Base-by-base conservation (phyloP, 2,888 invertebrate genomes). In the Nymphalis urticae region DNA sequence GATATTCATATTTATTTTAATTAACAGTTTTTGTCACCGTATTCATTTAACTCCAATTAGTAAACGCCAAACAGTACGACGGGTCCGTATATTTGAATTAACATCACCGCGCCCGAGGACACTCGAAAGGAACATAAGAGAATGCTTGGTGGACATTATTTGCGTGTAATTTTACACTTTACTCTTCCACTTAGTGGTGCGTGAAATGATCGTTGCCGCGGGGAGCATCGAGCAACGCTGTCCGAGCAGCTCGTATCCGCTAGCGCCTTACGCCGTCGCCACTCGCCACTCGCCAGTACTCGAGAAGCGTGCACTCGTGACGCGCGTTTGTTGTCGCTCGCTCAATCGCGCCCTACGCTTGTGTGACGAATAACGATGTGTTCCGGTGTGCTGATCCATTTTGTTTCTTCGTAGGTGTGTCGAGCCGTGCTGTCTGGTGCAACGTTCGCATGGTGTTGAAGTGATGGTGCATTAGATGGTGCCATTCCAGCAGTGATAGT, bases 391-490 rank as follows among this genome's bases (percentile, higher is more conserved):
- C 68, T 88, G 80, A 89, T 85, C 79, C 77, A 78, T 80, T 84
- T 87, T 88, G 82, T 89, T 81, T 90, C 82, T 88, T 79, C 87
- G 82, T 89, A 90, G 90, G 90, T 89, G 87, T 83, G 77, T 75
- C 78, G 80, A 80, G 80, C 78, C 75, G 74, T 76, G 79, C 79
- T 74, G 79, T 76, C 73, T 76, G 75, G 77, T 74, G 80, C 80
- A 75, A 81, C 85, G 84, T 83, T 78, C 84, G 88, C 83, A 89
- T 90, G 90, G 90, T 89, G 90, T 87, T 86, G 82, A 86, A 88
- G 91, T 92, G 91, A 85, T 89, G 88, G 91, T 92, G 89, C 85
- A 82, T 86, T 85, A 84, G 85, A 82, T 87, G 85, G 89, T 88
- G 87, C 84, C 81, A 79, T 82, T 85, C 83, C 85, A 81, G 85